Percentiles rank a stretch among this genome's conserved stretches.
Conservation (phyloP, 2,113 vertebrate species). For the Hiodon alosoides region DNA sequence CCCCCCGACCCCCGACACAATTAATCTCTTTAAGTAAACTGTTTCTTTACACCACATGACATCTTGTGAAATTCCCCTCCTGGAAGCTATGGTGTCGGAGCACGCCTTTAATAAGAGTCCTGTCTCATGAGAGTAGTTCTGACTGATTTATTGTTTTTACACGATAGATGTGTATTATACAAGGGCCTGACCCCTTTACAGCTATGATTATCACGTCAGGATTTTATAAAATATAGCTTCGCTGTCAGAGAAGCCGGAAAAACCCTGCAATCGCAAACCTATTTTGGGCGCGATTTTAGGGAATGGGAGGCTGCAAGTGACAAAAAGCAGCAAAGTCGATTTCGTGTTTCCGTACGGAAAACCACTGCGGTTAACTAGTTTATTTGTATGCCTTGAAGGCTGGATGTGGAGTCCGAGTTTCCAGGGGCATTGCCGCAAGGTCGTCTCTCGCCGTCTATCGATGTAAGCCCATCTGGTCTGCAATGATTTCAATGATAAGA, state of each 20-base stretch:
- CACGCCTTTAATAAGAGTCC: conserved; percentile 12
- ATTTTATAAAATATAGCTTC: neutral
- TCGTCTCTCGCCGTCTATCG: no score
- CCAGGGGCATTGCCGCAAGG: no score
- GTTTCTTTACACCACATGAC: neutral
- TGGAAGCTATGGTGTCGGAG: neutral
- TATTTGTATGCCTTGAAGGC: no score
- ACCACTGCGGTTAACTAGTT: no score
- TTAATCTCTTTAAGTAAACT: conserved; percentile 1
- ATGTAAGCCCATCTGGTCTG: no score
- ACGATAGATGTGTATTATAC: neutral
- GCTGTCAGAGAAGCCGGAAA: conserved; percentile 6
- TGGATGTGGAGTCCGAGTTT: no score
- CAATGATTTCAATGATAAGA: no score
- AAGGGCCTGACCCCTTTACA: neutral
- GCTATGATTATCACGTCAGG: conserved; percentile 14
- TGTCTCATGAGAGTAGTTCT: neutral
- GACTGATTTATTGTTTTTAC: conserved; percentile 18
- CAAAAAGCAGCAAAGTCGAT: neutral
- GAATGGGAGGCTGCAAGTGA: no score
- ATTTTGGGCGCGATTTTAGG: no score
- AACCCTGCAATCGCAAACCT: neutral
- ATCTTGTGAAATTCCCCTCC: conserved; percentile 8
- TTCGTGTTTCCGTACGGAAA: neutral
- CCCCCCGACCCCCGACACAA: neutral